Percentiles rank a stretch among this genome's conserved stretches.
phyloP scores from a whole-genome alignment of 2,888 invertebrate genomes.

The Poecilobothrus nobilitatus region DNA sequence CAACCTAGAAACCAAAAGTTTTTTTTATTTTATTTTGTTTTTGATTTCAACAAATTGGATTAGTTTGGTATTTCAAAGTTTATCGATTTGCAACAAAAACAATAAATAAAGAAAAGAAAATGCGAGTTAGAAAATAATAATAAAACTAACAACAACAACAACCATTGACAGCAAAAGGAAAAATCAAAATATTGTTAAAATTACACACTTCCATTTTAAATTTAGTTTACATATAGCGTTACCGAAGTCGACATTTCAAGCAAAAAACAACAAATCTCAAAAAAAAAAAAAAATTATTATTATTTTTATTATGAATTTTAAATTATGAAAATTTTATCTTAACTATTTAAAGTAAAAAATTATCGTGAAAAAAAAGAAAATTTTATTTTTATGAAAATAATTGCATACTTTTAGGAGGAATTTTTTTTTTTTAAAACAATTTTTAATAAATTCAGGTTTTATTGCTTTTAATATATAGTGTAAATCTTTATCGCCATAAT shows the following conservation, averaged over 20 bases:
- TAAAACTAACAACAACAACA: neutral
- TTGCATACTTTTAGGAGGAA: neutral
- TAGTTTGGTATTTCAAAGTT: constrained; percentile 11
- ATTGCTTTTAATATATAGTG: neutral
- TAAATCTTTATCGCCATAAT: too few species aligned
- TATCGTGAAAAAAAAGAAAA: too few species aligned
- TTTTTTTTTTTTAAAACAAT: neutral
- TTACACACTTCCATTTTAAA: neutral
- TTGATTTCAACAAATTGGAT: neutral
- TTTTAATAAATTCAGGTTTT: neutral
- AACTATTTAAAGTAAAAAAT: too few species aligned
- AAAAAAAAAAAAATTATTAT: neutral
- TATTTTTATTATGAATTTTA: neutral
- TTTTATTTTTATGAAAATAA: neutral
- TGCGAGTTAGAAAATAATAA: too few species aligned
- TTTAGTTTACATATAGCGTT: neutral
- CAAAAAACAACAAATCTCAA: neutral
- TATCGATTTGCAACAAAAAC: constrained; percentile 14
- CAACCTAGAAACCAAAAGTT: neutral
- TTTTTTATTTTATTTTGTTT: too few species aligned
- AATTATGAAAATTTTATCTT: too few species aligned
- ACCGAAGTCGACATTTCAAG: neutral
- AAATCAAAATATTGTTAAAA: neutral
- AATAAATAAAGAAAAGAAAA: too few species aligned
- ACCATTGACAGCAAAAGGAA: neutral